Percentiles rank a stretch among this genome's conserved stretches.
Conservation (phyloP, 2,113 vertebrate species). For the Engraulis encrasicolus region DNA sequence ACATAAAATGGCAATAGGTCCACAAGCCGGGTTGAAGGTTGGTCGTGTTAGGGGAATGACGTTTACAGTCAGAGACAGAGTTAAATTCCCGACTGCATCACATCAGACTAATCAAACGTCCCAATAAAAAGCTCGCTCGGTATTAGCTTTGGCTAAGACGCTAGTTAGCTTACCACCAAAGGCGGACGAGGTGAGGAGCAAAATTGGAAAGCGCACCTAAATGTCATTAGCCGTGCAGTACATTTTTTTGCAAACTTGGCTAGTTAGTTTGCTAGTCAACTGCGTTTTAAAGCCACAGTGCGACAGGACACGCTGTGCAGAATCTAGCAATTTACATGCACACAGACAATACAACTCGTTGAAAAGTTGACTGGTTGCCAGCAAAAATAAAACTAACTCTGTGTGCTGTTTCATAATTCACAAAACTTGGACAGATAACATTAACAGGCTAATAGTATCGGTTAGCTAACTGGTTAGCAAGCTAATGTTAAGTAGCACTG, state of each 20-base stretch:
- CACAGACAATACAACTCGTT: not conserved
- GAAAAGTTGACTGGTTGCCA: not conserved
- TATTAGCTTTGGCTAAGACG: not conserved
- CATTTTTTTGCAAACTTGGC: not conserved
- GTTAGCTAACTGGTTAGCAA: constrained; percentile 12
- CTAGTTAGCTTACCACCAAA: not conserved
- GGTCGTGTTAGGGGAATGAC: not conserved
- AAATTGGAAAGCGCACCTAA: not conserved
- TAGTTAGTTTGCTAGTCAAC: not conserved
- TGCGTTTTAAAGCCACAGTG: not conserved
- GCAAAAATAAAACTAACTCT: not conserved
- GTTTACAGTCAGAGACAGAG: not conserved
- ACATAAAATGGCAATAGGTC: no score
- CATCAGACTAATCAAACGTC: constrained; percentile 2
- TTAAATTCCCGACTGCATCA: not conserved
- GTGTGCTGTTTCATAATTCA: not conserved
- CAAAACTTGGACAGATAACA: not conserved
- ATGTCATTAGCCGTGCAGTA: not conserved
- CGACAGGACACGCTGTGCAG: not conserved
- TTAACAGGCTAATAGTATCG: not conserved
- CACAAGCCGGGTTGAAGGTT: not conserved
- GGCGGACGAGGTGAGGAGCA: not conserved
- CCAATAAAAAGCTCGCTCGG: not conserved
- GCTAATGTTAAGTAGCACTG: not conserved
- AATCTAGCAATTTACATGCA: not conserved